Conservation (phyloP, 2,888 invertebrate genomes). For the Euphydryas editha region DNA sequence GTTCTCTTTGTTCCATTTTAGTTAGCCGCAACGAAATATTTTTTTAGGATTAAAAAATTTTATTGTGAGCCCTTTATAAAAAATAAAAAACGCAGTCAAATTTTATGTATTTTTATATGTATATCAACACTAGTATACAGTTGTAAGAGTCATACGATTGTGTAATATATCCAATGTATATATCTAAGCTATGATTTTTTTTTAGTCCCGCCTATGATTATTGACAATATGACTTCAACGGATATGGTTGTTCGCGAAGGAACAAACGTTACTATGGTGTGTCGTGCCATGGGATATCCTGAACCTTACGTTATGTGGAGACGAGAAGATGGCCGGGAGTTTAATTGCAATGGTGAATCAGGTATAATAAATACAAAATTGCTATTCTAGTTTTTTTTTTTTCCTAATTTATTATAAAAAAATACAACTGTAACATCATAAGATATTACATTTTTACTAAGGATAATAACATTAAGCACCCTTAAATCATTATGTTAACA, state of each 20-base stretch:
- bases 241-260: constrained; percentile 96
- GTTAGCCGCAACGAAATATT: neutral
- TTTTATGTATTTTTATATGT: neutral
- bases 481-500: constrained; percentile 66
- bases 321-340: constrained; percentile 93
- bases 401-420: neutral
- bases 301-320: constrained; percentile 97
- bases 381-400: too few species aligned
- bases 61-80: neutral
- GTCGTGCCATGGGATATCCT: constrained; percentile 94
- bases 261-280: constrained; percentile 93
- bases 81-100: neutral
- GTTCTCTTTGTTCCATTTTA: neutral
- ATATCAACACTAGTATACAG: neutral
- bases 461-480: constrained; percentile 14
- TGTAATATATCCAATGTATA: neutral
- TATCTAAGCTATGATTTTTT: constrained; percentile 7
- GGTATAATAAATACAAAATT: constrained; percentile 78
- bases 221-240: constrained; percentile 94
- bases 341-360: constrained; percentile 94
- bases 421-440: neutral
- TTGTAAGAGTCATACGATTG: neutral
- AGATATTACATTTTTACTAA: neutral
- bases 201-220: constrained; percentile 94
- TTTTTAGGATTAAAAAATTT: too few species aligned